phyloP scores from a whole-genome alignment of 2,888 invertebrate genomes.

The Drosophila pseudotakahashii region DNA sequence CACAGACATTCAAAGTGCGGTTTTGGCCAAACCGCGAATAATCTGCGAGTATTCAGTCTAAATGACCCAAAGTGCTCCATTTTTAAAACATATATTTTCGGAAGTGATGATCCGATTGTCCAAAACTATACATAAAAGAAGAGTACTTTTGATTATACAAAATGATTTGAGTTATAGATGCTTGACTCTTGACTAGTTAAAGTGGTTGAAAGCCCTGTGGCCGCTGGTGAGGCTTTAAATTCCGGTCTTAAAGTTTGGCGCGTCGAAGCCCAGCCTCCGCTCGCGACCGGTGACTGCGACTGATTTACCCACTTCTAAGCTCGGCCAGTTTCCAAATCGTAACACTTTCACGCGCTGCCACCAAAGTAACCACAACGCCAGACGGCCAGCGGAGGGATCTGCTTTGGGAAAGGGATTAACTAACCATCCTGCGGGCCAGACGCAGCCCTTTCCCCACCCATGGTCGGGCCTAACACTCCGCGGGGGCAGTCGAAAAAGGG shows the following conservation, averaged over 20 bases:
- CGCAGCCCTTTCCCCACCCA: slow-evolving; percentile 49
- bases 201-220: background rate
- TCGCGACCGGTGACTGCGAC: slow-evolving; percentile 20
- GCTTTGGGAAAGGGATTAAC: slow-evolving; percentile 3
- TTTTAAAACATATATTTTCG: too few species aligned
- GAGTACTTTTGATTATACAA: too few species aligned
- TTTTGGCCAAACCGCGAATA: too few species aligned
- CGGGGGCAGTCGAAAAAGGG: slow-evolving; percentile 44
- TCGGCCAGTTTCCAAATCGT: slow-evolving; percentile 71
- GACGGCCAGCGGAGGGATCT: slow-evolving; percentile 5
- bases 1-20: too few species aligned
- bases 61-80: too few species aligned
- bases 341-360: slow-evolving; percentile 68
- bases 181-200: too few species aligned
- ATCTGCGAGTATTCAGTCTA: too few species aligned
- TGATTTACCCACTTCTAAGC: slow-evolving; percentile 76
- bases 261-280: background rate
- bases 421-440: slow-evolving; percentile 43
- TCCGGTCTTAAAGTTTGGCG: background rate
- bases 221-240: background rate
- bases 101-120: too few species aligned
- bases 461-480: slow-evolving; percentile 50
- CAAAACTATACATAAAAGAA: too few species aligned
- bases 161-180: too few species aligned
- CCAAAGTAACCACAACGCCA: slow-evolving; percentile 59